Evolutionary conservation across 2,113 vertebrate species (phyloP).

Genomic region (Tautogolabrus adspersus): DNA sequence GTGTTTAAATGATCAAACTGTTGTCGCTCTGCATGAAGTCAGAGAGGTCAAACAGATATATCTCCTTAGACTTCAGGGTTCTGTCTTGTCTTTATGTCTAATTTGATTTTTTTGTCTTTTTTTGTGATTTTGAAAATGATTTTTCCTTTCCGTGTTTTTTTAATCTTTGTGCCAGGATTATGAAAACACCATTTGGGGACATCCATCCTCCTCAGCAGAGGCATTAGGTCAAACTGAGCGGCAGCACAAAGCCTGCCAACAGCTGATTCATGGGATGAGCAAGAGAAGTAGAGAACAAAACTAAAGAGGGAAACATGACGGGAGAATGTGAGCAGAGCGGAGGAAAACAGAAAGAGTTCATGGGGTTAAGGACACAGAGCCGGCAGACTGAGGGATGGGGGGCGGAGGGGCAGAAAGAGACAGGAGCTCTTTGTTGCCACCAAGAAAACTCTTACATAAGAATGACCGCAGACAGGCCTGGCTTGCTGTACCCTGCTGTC

Average conservation of each 20-base stretch:
- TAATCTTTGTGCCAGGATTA: conserved; percentile 3
- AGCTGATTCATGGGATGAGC: conserved; percentile 32
- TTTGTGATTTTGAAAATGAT: background rate
- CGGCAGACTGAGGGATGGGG: background rate
- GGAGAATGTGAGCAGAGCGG: background rate
- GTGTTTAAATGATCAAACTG: background rate
- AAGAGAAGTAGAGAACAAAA: background rate
- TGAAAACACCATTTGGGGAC: conserved; percentile 7
- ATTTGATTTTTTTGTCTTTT: too few relatives aligned
- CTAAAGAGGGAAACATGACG: background rate
- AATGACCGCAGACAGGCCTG: conserved; percentile 31
- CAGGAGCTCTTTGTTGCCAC: conserved; percentile 44
- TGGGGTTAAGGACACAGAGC: conserved; percentile 18
- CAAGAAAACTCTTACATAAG: conserved; percentile 54
- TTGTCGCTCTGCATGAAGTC: background rate
- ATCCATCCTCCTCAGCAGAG: background rate
- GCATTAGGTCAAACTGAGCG: background rate
- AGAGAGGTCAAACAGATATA: too few relatives aligned
- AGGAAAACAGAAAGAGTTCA: background rate
- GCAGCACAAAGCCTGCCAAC: conserved; percentile 9
- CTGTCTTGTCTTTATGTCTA: background rate
- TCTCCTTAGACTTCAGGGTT: background rate
- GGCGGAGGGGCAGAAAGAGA: background rate
- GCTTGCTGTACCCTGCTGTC: conserved; percentile 21
- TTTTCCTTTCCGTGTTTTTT: background rate